Base-by-base conservation (phyloP, 2,888 invertebrate genomes). In the Odontomyia ornata region DNA sequence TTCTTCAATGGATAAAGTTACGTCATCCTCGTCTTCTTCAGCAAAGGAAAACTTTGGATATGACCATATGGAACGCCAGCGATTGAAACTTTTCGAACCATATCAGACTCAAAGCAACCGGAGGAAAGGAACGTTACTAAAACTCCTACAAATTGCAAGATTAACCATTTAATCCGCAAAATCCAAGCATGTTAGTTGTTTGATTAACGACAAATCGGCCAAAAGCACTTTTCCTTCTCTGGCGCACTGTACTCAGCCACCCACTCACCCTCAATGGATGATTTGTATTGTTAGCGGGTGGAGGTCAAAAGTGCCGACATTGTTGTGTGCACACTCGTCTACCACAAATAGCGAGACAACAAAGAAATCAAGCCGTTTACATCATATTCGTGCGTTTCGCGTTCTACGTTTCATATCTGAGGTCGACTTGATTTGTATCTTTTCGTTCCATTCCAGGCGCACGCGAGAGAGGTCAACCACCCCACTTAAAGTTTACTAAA, bases 391-490 rank as follows among this genome's bases (percentile, higher is more conserved):
- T n/a, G n/a, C 73, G 57, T 60, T 73, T 30, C 28, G 11, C 57
- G 57, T 73, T 57, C 46, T 13, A 47, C 47, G 69, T 47, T 30
- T 23, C 69, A 4, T 27, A 47, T 46, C 30, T n/a, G 69, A 69
- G 73, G 28, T 72, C 72, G 43, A 15, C 52, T 28, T 56, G n/a
- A 30, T 56, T 15, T 72, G 57, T 60, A 73, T 73, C 36, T 18
- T n/a, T 5, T 36, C 36, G 36, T 36, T 36, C 36, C 36, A 36
- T 73, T 73, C 73, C 60, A 73, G 60, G 73, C 57, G 36, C 36
- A n/a, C n/a, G 43, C n/a, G 60, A 73, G 73, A 60, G 73, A 73
- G 73, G 73, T 73, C 73, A 73, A 73, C 73, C 73, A 73, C 73
- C 73, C 60, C 43, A 60, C 57, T 72, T 28, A n/a, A 15, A 46